Percentiles rank a stretch among this genome's conserved stretches.
These are phyloP conservation scores for Tachina lurida DNA, from an alignment of 2,888 invertebrate species.

Conservation along the genomic window DNA sequence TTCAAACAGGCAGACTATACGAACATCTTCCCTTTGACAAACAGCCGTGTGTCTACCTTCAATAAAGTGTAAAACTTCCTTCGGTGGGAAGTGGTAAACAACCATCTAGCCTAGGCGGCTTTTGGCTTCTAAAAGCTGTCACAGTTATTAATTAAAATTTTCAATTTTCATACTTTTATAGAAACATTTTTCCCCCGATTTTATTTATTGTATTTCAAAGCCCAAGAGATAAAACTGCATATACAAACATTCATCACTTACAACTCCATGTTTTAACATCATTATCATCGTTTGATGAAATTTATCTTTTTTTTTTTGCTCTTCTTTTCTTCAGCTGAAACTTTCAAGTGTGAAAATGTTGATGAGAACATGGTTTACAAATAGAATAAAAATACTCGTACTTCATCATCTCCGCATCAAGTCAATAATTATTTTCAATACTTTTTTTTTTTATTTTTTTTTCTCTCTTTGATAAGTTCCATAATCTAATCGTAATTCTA, in stretches of 20 bases:
- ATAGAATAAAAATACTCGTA: slow-evolving; percentile 49
- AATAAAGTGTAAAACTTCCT: slow-evolving; percentile 7
- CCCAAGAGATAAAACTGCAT: not conserved
- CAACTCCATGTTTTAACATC: not conserved
- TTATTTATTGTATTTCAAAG: slow-evolving; percentile 34
- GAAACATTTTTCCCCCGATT: slow-evolving; percentile 31
- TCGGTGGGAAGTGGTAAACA: slow-evolving; percentile 19
- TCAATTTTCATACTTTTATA: slow-evolving; percentile 58
- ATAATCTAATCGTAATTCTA: slow-evolving; percentile 50
- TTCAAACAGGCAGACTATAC: not conserved
- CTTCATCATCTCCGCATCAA: slow-evolving; percentile 32
- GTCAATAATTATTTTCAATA: slow-evolving; percentile 60
- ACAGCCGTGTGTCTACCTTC: slow-evolving; percentile 1
- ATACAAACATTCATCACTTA: slow-evolving; percentile 28
- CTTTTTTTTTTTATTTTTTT: slow-evolving; percentile 4
- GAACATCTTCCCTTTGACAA: not conserved
- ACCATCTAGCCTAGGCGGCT: not conserved
- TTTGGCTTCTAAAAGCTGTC: slow-evolving; percentile 54
- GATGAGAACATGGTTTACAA: slow-evolving; percentile 73
- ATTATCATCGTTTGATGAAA: slow-evolving; percentile 54
- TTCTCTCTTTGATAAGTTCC: slow-evolving; percentile 21
- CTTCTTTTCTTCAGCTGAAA: slow-evolving; percentile 26
- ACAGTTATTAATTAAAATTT: slow-evolving; percentile 70
- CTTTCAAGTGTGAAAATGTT: slow-evolving; percentile 72
- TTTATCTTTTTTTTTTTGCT: slow-evolving; percentile 45